Conservation (phyloP, 64 coral and sea anemone genomes). For the Trachythela sp. region DNA sequence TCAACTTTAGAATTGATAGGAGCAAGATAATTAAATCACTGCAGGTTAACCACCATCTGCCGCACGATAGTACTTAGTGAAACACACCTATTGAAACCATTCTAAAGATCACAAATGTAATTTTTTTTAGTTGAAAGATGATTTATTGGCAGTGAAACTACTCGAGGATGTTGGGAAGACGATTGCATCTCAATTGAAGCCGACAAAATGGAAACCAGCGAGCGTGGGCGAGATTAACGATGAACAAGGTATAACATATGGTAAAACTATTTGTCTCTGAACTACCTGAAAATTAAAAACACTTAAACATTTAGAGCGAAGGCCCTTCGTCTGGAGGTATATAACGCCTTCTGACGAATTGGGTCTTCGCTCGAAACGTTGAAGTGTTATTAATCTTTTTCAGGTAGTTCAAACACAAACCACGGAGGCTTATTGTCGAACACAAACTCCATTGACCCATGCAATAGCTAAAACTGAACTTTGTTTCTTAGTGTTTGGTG, state of each 20-base stretch:
- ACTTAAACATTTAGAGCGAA: no score
- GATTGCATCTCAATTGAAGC: not conserved
- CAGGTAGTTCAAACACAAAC: no score
- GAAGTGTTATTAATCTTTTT: no score
- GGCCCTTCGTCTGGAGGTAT: no score
- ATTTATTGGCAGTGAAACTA: not conserved
- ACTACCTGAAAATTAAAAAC: no score
- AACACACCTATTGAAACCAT: no score
- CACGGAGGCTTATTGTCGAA: not conserved
- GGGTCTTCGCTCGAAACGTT: no score
- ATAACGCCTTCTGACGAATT: not conserved
- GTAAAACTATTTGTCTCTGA: no score
- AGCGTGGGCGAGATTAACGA: not conserved
- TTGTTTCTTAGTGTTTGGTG: not conserved
- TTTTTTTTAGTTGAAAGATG: not conserved
- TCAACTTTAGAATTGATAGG: no score
- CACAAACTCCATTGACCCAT: not conserved
- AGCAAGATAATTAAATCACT: no score
- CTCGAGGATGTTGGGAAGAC: not conserved
- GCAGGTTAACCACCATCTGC: no score
- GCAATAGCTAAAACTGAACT: not conserved
- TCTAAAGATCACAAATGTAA: not conserved
- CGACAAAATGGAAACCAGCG: not conserved
- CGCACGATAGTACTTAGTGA: no score
- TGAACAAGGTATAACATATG: not conserved